Percentiles rank a stretch among this genome's conserved stretches.
Conservation (phyloP, 2,797 vertebrate species). For the Parauchenoglanis punctatus region DNA sequence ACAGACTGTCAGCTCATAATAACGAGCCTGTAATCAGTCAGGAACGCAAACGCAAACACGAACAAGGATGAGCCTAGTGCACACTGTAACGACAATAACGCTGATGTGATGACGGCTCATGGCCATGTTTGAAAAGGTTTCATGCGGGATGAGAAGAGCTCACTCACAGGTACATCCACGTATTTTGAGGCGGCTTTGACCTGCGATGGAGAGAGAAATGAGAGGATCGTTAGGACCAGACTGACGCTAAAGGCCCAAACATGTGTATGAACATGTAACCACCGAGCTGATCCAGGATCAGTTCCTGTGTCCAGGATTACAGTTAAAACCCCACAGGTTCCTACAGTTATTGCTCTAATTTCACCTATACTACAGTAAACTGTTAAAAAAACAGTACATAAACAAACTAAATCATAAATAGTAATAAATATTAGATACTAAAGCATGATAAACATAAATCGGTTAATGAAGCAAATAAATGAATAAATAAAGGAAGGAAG, state of each 20-base stretch:
- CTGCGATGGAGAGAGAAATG: slow-evolving; percentile 71
- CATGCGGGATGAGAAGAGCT: slow-evolving; percentile 46
- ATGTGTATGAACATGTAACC: slow-evolving; percentile 37
- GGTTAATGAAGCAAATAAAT: background rate
- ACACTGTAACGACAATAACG: background rate
- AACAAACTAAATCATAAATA: background rate
- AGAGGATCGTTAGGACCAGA: background rate
- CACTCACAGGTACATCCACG: slow-evolving; percentile 98
- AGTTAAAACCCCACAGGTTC: background rate
- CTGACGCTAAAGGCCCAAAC: slow-evolving; percentile 6
- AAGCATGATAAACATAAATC: background rate
- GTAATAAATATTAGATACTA: background rate
- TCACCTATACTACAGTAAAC: background rate
- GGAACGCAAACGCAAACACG: slow-evolving; percentile 4
- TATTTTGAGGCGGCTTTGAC: slow-evolving; percentile 99
- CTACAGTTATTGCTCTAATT: background rate
- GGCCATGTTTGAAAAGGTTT: background rate
- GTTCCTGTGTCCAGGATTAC: slow-evolving; percentile 3
- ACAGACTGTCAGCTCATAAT: slow-evolving; percentile 33
- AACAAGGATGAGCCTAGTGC: background rate
- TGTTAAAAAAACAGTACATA: background rate
- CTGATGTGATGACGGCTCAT: background rate
- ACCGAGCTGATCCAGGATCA: background rate
- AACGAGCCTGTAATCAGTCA: slow-evolving; percentile 25
- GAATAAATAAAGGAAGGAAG: background rate